Base-by-base conservation (phyloP, 2,888 invertebrate genomes). In the Epinotia brunnichana region DNA sequence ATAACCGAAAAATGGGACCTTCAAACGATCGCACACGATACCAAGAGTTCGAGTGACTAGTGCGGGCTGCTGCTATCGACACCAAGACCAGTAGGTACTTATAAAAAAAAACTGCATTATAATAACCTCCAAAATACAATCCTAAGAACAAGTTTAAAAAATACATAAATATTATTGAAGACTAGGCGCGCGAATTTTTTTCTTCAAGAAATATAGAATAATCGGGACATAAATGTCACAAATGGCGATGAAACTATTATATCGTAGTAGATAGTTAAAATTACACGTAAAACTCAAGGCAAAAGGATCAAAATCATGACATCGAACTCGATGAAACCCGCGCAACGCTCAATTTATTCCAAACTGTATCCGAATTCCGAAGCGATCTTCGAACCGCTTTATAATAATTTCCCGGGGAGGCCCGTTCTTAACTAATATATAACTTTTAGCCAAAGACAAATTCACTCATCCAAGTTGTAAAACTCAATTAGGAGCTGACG, bases 401-500 rank as follows among this genome's bases (percentile, higher is more conserved):
- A 74, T 74, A 75, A 74, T 72, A 74, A 74, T 74, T 70, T 63
- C 51, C 72, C 73, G 64, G 53, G 48, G 48, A 48, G 61, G 67
- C 64, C 63, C 59, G 69, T 74, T 74, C 67, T 68, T 73, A 75
- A 76, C 74, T 74, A 76, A 74, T 76, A 74, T 76, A 76, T 70
- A 76, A 76, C 74, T 74, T 76, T 73, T 75, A 62, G 56, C 74
- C 63, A 64, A 73, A 70, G 74, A 75, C 74, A 74, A 76, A 75
- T 75, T 76, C 74, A 66, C 72, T 75, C 73, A 75, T 69, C 70
- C 67, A 72, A 76, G 70, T 75, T 75, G 68, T 69, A 70, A 63
- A 75, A 75, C 72, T 76, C 75, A 76, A 76, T 76, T 76, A 74
- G 54, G 70, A 71, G 67, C 69, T 73, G 69, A 69, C 69, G 72